Base-by-base conservation (phyloP, 2,888 invertebrate genomes). In the Leptopilina myrica region DNA sequence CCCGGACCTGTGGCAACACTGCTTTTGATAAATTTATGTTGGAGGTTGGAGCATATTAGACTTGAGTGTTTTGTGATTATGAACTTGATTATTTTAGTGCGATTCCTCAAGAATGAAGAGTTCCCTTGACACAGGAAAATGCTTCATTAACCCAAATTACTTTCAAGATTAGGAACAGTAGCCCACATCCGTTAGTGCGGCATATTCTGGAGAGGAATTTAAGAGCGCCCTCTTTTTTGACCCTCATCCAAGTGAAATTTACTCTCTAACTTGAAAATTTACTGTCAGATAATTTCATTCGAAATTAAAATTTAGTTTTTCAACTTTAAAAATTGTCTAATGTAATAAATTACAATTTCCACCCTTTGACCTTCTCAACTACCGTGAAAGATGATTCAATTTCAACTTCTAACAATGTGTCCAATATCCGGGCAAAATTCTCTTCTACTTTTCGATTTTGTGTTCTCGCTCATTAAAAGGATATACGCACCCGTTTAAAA, bases 131-230 rank as follows among this genome's bases (percentile, higher is more conserved):
- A 15, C 4, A 43, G 15, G 9, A 2, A 43, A 46, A 66, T 66
- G 66, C 66, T 66, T 66, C 46, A 46, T 66, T 66, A 66, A 66
- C 66, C 66, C 66, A 66, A 66, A 66, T 66, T 66, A 15, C 46
- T 66, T 66, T 66, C 15, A 66, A 66, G 66, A 66, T 66, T 66
- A 66, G 66, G 66, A 46, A 66, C 46, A 66, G 66, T 46, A 66
- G 12, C 66, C 66, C 15, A 66, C 66, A 66, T 66, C 66, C 15
- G 46, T 43, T n/a, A 62, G 7, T 43, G 43, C 9, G 66, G 5
- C 15, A 66, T 66, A 14, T 33, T 40, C 40, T n/a, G 40, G 14
- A 14, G 66, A 14, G 66, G 66, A 66, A 66, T 11, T 11, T 49
- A 15, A 46, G 46, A 46, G 46, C 15, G 9, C 46, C 40, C 14